phyloP scores from a whole-genome alignment of 1,140 invertebrate genomes.

The Pseudomyrmex concolor region DNA sequence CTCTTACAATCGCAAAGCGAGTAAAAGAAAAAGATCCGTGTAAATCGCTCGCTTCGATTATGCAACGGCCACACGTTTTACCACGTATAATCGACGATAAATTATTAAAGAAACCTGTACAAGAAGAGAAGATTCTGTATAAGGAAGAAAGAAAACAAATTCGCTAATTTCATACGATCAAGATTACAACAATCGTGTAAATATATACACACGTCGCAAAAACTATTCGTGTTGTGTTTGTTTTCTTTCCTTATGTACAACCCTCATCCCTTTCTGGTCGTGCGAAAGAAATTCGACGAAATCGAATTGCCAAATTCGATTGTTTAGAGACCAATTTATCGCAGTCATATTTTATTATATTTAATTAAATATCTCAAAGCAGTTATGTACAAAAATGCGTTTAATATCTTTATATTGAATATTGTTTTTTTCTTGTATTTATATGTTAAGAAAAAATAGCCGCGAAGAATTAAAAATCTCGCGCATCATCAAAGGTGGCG shows the following conservation, averaged over 20 bases:
- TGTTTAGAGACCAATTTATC: too few relatives aligned
- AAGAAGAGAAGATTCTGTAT: conserved; percentile 39
- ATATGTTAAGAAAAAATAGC: background rate
- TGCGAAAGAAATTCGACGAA: background rate
- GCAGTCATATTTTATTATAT: background rate
- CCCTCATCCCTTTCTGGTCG: background rate
- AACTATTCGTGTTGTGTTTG: conserved; percentile 31
- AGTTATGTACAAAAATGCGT: background rate
- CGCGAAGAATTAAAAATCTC: background rate
- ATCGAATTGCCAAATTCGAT: background rate
- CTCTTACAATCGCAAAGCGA: conserved; percentile 64
- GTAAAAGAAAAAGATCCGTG: conserved; percentile 46
- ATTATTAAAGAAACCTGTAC: conserved; percentile 63
- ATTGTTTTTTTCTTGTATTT: background rate
- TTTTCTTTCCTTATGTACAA: conserved; percentile 31
- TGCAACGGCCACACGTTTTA: conserved; percentile 12
- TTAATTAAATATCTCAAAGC: too few relatives aligned
- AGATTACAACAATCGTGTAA: conserved; percentile 75
- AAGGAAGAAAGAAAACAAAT: conserved; percentile 41
- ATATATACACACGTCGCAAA: conserved; percentile 69
- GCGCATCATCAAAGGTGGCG: conserved; percentile 9
- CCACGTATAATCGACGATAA: conserved; percentile 39
- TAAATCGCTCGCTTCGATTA: conserved; percentile 59
- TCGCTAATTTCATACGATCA: conserved; percentile 75
- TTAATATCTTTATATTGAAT: background rate